Evolutionary conservation across 2,797 vertebrate species (phyloP).

Genomic region (Paramormyrops hopkinsi): DNA sequence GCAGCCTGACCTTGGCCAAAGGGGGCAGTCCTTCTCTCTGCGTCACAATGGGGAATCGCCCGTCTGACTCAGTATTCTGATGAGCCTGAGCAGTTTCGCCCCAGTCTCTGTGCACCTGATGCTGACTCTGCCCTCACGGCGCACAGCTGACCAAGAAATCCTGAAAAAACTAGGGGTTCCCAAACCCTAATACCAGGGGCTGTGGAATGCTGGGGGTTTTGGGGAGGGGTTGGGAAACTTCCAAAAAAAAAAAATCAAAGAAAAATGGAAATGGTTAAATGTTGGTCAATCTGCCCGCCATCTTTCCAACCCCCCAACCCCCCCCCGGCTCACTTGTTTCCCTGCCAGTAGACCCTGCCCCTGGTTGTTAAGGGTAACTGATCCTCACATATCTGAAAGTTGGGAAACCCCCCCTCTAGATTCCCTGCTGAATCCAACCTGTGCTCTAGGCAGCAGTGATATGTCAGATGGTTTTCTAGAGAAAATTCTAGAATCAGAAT

Average conservation of each 20-base stretch:
- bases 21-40: not conserved
- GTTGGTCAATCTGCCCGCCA: not conserved
- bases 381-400: not conserved
- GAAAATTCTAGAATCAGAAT: not conserved
- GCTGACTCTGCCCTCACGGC: not conserved
- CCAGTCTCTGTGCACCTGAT: not conserved
- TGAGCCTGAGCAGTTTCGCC: not conserved
- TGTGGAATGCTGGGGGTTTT: not conserved
- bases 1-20: not conserved
- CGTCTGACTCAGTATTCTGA: not conserved
- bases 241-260: not conserved
- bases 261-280: not conserved
- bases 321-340: not conserved
- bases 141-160: not conserved
- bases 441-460: not conserved
- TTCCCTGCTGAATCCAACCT: not conserved
- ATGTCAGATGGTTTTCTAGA: not conserved
- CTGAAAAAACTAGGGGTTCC: not conserved
- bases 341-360: not conserved
- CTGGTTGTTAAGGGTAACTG: not conserved
- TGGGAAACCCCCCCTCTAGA: not conserved
- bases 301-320: not conserved
- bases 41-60: not conserved
- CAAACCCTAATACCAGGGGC: not conserved
- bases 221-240: not conserved